Evolutionary conservation across 2,113 vertebrate genomes (phyloP).

Genomic region (Garra rufa): DNA sequence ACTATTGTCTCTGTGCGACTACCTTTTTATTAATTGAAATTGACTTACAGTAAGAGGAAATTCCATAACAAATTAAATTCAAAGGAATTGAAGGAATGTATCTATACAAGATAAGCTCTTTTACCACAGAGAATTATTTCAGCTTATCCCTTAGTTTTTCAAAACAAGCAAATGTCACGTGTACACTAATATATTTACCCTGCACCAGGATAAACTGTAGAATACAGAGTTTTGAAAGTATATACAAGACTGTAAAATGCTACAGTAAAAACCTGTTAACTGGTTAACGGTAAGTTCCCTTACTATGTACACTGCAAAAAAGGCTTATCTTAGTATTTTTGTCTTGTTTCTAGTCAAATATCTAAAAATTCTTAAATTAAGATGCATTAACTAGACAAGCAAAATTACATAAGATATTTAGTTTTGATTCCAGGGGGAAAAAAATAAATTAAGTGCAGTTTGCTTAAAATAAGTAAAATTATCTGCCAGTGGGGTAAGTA

Average conservation of each 20-base stretch:
- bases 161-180: background rate
- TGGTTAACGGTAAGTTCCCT: too few relatives aligned
- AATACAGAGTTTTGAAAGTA: background rate
- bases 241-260: background rate
- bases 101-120: background rate
- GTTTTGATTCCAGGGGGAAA: too few relatives aligned
- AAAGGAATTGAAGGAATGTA: conserved; percentile 11
- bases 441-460: too few relatives aligned
- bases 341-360: too few relatives aligned
- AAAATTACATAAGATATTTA: too few relatives aligned
- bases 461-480: too few relatives aligned
- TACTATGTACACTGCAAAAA: too few relatives aligned
- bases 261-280: too few relatives aligned
- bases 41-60: background rate
- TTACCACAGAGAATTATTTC: background rate
- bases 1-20: background rate
- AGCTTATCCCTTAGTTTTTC: background rate
- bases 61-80: background rate
- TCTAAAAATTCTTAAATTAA: too few relatives aligned
- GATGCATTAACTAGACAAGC: too few relatives aligned
- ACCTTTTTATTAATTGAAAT: background rate
- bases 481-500: too few relatives aligned
- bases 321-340: too few relatives aligned
- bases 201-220: background rate
- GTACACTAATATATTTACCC: background rate